phyloP scores from a whole-genome alignment of 2,888 invertebrate species.

The Thymelicus acteon region DNA sequence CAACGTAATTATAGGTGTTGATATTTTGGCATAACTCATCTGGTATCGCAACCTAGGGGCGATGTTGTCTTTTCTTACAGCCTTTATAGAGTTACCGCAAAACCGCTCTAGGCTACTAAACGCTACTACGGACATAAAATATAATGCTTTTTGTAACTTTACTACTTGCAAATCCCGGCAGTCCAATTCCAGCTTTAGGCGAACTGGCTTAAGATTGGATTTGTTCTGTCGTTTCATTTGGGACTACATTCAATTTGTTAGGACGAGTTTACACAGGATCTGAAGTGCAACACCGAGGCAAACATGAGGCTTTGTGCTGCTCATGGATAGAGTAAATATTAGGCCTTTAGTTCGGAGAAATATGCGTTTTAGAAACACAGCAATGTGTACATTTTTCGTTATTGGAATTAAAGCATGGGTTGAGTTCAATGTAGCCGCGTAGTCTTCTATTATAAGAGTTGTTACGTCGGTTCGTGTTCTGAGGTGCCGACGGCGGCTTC shows the following conservation, averaged over 20 bases:
- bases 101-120: conserved; percentile 77
- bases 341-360: conserved; percentile 78
- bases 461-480: conserved; percentile 51
- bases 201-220: conserved; percentile 49
- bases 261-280: conserved; percentile 80
- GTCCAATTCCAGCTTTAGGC: conserved; percentile 51
- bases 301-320: conserved; percentile 81
- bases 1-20: conserved; percentile 66
- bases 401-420: conserved; percentile 73
- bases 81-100: conserved; percentile 73
- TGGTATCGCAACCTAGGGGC: conserved; percentile 58
- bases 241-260: conserved; percentile 70
- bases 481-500: conserved; percentile 52
- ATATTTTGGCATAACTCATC: conserved; percentile 60
- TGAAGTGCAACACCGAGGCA: conserved; percentile 81
- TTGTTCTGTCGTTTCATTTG: conserved; percentile 42
- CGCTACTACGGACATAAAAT: conserved; percentile 78
- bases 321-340: conserved; percentile 80
- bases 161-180: conserved; percentile 46
- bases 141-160: conserved; percentile 72
- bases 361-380: conserved; percentile 79
- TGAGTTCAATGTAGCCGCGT: conserved; percentile 58
- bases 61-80: conserved; percentile 63
- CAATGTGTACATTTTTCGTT: conserved; percentile 80
- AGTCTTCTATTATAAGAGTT: conserved; percentile 56